Base-by-base conservation (phyloP, 2,113 vertebrate genomes). In the Embiotoca jacksoni region DNA sequence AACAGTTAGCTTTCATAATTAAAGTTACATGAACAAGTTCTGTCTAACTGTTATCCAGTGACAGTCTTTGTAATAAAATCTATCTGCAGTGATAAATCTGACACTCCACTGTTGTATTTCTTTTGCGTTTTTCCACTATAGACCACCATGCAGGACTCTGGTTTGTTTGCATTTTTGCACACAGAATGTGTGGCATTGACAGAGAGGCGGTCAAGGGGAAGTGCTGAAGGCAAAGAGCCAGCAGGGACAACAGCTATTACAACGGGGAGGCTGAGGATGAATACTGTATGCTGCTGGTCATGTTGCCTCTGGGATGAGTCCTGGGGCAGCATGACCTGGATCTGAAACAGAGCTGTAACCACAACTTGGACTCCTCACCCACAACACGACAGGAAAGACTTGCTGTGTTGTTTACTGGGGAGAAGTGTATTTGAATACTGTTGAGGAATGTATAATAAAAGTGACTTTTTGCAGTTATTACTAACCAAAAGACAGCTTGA, bases 241-340 rank as follows among this genome's bases (percentile, higher is more conserved):
- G 87, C 72, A 75, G 85, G 87, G 88, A 92, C 90, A 91, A 78
- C 84, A 88, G 85, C 86, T 87, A 72, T 87, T 87, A 80, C 87
- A 85, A 74, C 73, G 84, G 89, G 88, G 91, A 93, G 92, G 90
- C 78, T 83, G 80, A 90, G 83, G 81, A 89, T 77, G 88, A 89
- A 82, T 84, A 65, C 81, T 76, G 72, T 70, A 80, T 49, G 68
- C 77, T 73, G 78, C 83, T 80, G 83, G 88, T 89, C 89, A 84
- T 63, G 85, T 77, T 87, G 90, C 80, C 90, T 86, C 74, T 69
- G 84, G 81, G 78, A 84, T 67, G 49, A 78, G 74, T 82, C 72
- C 81, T 15, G 74, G 92, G 92, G 91, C 93, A 93, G 16, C 58
- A 35, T 76, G 92, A 93, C 93, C 93, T 89, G 86, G 78, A 91